phyloP scores from a whole-genome alignment of 2,113 vertebrate genomes.

The Scortum barcoo region DNA sequence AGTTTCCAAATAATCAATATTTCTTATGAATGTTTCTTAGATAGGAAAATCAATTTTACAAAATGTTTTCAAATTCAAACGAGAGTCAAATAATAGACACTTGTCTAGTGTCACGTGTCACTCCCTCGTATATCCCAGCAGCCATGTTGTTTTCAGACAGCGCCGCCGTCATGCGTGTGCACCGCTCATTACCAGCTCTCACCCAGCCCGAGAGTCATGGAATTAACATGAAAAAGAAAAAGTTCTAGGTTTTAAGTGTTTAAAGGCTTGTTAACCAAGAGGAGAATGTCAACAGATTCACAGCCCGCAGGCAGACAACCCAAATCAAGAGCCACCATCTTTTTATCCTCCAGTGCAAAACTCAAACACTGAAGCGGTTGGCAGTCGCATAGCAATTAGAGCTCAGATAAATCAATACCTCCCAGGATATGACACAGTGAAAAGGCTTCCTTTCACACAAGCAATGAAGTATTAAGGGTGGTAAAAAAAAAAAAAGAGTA shows the following conservation, averaged over 20 bases:
- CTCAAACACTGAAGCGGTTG: slow-evolving; percentile 54
- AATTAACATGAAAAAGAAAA: slow-evolving; percentile 34
- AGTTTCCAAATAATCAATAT: not conserved
- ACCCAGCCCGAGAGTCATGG: slow-evolving; percentile 5
- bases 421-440: slow-evolving; percentile 55
- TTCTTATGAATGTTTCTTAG: too few species aligned
- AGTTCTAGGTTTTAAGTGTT: slow-evolving; percentile 28
- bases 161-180: not conserved
- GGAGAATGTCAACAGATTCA: slow-evolving; percentile 58
- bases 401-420: slow-evolving; percentile 64
- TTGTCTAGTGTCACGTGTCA: not conserved
- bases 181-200: slow-evolving; percentile 32
- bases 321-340: slow-evolving; percentile 48
- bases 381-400: slow-evolving; percentile 69
- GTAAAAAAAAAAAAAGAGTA: slow-evolving; percentile 21
- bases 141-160: not conserved
- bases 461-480: slow-evolving; percentile 28
- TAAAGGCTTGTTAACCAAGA: slow-evolving; percentile 44
- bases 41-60: not conserved
- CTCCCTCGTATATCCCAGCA: not conserved
- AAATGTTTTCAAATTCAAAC: not conserved
- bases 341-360: slow-evolving; percentile 56
- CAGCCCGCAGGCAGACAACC: slow-evolving; percentile 38
- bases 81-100: not conserved
- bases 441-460: slow-evolving; percentile 49